These are phyloP conservation scores for Cyclopterus lumpus DNA, from an alignment of 2,797 vertebrate genomes.

Conservation along the genomic window DNA sequence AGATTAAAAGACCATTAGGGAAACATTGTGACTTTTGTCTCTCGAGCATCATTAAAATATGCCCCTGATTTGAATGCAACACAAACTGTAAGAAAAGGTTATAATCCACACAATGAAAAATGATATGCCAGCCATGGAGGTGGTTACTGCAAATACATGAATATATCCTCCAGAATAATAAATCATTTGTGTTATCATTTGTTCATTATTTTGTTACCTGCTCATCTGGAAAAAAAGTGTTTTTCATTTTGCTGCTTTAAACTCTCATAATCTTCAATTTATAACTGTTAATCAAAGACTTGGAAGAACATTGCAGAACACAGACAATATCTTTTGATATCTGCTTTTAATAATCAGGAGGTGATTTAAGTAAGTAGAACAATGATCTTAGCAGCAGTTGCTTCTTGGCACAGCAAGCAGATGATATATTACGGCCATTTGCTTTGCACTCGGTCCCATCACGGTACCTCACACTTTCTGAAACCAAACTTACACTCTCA, in stretches of 20 bases:
- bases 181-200: conserved; percentile 5
- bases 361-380: conserved; percentile 22
- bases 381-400: conserved; percentile 22
- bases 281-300: conserved; percentile 28
- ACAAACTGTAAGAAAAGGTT: conserved; percentile 3
- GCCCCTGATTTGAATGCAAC: conserved; percentile 31
- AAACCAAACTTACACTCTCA: not conserved
- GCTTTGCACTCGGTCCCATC: conserved; percentile 6
- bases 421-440: conserved; percentile 36
- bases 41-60: conserved; percentile 27
- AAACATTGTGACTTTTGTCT: conserved; percentile 26
- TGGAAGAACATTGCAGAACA: not conserved
- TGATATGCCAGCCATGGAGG: conserved; percentile 9
- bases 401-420: conserved; percentile 9
- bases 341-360: conserved; percentile 28
- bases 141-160: conserved; percentile 6
- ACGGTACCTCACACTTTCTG: not conserved
- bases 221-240: conserved; percentile 6
- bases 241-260: conserved; percentile 13
- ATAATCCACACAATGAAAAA: conserved; percentile 23
- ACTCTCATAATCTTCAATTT: not conserved
- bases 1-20: conserved; percentile 31
- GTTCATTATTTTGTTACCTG: not conserved
- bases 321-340: conserved; percentile 3
- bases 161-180: conserved; percentile 8